Conservation (phyloP, 2,888 invertebrate genomes). For the Deilephila porcellus region DNA sequence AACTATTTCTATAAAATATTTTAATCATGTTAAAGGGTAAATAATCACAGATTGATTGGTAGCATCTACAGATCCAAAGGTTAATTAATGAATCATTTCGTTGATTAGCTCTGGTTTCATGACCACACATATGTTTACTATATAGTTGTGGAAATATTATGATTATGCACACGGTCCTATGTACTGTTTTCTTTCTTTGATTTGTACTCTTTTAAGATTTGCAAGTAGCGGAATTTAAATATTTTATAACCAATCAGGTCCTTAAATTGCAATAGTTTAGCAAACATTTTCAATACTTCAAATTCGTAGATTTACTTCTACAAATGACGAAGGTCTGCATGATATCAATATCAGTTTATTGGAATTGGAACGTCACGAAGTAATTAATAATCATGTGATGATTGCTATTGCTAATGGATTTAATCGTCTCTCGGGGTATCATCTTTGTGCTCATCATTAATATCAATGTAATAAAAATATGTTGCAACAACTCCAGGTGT, state of each 20-base stretch:
- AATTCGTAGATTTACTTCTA: no score
- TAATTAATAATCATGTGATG: slow-evolving; percentile 4
- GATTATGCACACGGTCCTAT: background rate
- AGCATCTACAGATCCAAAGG: slow-evolving; percentile 25
- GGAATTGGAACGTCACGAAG: slow-evolving; percentile 50
- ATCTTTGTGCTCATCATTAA: no score
- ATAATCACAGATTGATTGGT: background rate
- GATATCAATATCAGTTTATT: background rate
- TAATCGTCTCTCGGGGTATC: background rate
- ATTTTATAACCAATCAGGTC: no score
- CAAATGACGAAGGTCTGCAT: background rate
- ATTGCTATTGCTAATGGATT: background rate
- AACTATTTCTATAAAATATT: background rate
- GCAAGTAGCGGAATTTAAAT: no score
- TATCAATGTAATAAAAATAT: no score
- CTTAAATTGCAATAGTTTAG: no score
- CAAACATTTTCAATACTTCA: no score
- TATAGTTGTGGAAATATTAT: background rate
- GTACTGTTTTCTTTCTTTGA: background rate
- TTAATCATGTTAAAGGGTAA: background rate
- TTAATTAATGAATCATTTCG: slow-evolving; percentile 1
- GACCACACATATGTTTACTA: background rate
- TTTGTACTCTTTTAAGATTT: background rate
- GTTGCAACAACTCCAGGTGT: no score
- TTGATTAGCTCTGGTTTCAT: background rate